phyloP scores from a whole-genome alignment of 2,797 vertebrate species.

The Danio jaintianensis region DNA sequence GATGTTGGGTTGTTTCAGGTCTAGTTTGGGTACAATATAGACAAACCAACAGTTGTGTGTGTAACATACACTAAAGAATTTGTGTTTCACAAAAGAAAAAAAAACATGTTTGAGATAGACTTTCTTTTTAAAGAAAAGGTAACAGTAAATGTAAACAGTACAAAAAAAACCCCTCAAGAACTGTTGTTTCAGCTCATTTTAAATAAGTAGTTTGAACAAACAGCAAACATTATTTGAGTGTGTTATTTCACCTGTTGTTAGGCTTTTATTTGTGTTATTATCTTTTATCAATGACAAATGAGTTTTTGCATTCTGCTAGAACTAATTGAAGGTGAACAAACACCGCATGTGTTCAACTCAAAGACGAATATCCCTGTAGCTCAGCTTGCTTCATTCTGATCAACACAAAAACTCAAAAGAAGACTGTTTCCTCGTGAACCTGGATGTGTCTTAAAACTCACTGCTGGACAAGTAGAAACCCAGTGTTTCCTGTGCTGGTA shows the following conservation, averaged over 20 bases:
- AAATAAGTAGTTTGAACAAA: too few relatives aligned
- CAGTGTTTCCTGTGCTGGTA: conserved; percentile 33
- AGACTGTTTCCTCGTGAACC: not conserved
- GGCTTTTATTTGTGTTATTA: conserved; percentile 19
- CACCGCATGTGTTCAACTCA: not conserved
- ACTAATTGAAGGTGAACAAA: conserved; percentile 2
- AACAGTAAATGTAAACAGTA: not conserved
- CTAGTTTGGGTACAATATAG: too few relatives aligned
- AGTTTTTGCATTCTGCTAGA: conserved; percentile 4
- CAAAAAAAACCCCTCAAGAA: too few relatives aligned
- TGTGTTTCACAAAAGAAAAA: not conserved
- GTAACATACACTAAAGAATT: not conserved
- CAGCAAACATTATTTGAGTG: too few relatives aligned
- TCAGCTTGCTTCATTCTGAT: not conserved
- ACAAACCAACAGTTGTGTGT: too few relatives aligned
- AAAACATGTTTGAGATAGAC: not conserved
- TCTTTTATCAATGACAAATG: conserved; percentile 19
- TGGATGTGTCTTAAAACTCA: conserved; percentile 11
- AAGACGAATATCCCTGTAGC: not conserved
- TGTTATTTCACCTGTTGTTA: too few relatives aligned
- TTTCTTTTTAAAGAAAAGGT: not conserved
- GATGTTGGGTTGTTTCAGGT: too few relatives aligned
- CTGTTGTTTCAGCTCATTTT: too few relatives aligned
- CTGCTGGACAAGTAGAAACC: conserved; percentile 28
- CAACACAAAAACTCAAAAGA: not conserved